These are phyloP conservation scores for Scaptomyza montana DNA, from an alignment of 1,140 invertebrate genomes.

Conservation along the genomic window DNA sequence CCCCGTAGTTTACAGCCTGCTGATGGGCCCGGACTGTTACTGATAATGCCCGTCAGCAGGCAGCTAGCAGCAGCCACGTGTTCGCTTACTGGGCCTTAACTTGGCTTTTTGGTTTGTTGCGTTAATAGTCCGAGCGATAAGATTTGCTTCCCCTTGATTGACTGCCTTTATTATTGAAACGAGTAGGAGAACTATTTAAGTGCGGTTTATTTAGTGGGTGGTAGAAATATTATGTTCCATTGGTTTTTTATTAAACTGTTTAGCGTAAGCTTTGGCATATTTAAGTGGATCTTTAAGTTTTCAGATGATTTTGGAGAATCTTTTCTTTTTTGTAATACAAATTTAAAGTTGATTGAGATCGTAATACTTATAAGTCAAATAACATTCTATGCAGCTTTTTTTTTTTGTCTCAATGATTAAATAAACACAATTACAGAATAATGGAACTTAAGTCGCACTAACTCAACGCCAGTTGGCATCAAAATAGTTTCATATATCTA, in stretches of 20 bases:
- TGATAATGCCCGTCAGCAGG: constrained; percentile 57
- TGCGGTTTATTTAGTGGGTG: neutral
- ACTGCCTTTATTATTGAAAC: constrained; percentile 34
- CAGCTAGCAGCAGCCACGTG: constrained; percentile 56
- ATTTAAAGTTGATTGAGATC: no score
- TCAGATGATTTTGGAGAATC: neutral
- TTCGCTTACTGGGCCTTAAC: constrained; percentile 57
- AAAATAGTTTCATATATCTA: neutral
- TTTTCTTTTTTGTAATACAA: no score
- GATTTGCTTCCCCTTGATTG: constrained; percentile 43
- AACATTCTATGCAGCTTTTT: no score
- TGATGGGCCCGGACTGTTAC: constrained; percentile 44
- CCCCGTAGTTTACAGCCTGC: constrained; percentile 71
- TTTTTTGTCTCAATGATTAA: neutral
- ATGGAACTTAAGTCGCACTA: neutral
- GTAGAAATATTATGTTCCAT: neutral
- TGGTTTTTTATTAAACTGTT: neutral
- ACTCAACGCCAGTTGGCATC: constrained; percentile 5
- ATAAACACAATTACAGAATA: neutral
- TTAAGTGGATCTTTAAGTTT: neutral
- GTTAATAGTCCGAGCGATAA: constrained; percentile 73
- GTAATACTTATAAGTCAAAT: no score
- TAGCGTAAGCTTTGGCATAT: neutral
- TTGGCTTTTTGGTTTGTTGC: constrained; percentile 72
- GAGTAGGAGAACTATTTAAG: neutral